A percentile compares a stretch with the other conserved stretches of the same genome.
Conservation (phyloP, 2,888 invertebrate genomes). For the Drosophila pegasa region DNA sequence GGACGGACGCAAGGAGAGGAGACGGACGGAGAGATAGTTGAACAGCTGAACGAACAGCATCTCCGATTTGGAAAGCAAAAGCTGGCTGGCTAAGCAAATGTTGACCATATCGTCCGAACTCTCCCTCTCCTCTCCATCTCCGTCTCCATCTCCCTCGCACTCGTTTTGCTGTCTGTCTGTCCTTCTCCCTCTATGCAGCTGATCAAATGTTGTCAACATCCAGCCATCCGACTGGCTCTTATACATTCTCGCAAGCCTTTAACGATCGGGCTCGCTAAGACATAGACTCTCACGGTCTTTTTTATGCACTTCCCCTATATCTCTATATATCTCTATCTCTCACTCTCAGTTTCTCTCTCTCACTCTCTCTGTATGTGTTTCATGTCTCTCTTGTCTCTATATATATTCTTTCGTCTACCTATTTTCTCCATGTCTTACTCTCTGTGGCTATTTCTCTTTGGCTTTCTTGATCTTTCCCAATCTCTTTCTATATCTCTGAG, state of each 20-base stretch:
- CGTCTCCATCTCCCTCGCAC: not conserved
- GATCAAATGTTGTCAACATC: not conserved
- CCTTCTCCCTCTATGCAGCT: not conserved
- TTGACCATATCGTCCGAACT: not conserved
- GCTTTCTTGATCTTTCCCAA: not conserved
- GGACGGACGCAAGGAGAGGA: not conserved
- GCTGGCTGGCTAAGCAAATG: slow-evolving; percentile 29
- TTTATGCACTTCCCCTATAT: too few species aligned
- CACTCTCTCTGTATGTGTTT: too few species aligned
- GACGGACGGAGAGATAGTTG: not conserved
- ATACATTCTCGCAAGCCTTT: too few species aligned
- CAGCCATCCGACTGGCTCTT: not conserved
- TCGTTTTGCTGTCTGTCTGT: not conserved
- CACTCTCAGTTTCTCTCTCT: too few species aligned
- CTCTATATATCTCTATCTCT: not conserved
- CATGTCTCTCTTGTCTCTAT: not conserved
- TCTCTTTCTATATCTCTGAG: not conserved
- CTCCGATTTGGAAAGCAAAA: slow-evolving; percentile 47
- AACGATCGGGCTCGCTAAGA: too few species aligned
- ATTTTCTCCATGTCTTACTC: too few species aligned
- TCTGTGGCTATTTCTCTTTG: too few species aligned
- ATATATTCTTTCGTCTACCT: too few species aligned
- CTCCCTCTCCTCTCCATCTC: not conserved
- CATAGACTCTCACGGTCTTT: too few species aligned
- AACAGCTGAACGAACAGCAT: slow-evolving; percentile 24